Percentiles rank a stretch among this genome's conserved stretches.
Conservation (phyloP, 2,888 invertebrate species). For the Orchesella flavescens region DNA sequence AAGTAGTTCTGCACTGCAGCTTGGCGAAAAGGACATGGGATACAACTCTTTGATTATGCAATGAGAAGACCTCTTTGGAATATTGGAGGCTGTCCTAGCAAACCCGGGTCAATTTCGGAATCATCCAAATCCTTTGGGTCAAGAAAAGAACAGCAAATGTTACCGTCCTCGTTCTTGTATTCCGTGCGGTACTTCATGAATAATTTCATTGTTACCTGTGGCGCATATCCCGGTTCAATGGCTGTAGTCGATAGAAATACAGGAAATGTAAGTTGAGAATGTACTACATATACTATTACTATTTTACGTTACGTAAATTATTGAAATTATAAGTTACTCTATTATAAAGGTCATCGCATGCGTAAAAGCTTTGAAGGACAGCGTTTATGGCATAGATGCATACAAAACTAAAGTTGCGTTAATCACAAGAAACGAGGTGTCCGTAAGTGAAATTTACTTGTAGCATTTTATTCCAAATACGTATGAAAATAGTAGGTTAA, state of each 20-base stretch:
- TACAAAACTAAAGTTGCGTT: conserved; percentile 29
- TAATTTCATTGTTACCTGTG: conserved; percentile 78
- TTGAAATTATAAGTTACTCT: neutral
- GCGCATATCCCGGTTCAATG: conserved; percentile 79
- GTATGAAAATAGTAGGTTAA: too few relatives aligned
- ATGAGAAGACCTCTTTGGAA: conserved; percentile 23
- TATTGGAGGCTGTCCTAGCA: neutral
- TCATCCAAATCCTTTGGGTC: neutral
- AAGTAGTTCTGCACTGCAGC: conserved; percentile 80
- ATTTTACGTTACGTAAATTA: neutral
- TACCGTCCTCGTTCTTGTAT: conserved; percentile 63
- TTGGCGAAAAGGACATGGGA: conserved; percentile 75
- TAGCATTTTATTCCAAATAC: conserved; percentile 15
- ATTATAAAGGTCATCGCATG: conserved; percentile 77
- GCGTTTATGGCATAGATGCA: conserved; percentile 77
- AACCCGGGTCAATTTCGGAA: neutral
- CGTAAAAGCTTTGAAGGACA: conserved; percentile 77
- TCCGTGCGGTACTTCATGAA: conserved; percentile 60
- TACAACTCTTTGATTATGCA: conserved; percentile 38
- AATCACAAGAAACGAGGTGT: conserved; percentile 49
- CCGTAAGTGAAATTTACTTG: conserved; percentile 48
- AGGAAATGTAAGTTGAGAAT: conserved; percentile 75
- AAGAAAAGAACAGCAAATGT: conserved; percentile 1
- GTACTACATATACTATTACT: neutral
- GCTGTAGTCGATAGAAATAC: conserved; percentile 79